Conservation (phyloP, 2,888 invertebrate genomes). For the Kuschelorhynchus macadamiae region DNA sequence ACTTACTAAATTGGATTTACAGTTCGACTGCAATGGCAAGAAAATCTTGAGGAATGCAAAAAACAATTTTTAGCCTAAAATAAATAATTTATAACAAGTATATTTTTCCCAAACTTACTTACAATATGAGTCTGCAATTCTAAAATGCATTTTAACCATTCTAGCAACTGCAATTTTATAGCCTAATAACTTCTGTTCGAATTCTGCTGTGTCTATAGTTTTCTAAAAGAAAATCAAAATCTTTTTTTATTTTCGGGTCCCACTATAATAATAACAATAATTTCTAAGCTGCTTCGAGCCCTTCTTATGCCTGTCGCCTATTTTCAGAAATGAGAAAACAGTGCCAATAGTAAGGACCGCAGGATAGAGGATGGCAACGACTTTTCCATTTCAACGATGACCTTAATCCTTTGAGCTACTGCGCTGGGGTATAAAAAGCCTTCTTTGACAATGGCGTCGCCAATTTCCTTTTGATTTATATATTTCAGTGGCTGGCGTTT, state of each 20-base stretch:
- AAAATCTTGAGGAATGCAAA: too few species aligned
- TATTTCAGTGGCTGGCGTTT: too few species aligned
- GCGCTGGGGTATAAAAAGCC: slow-evolving; percentile 33
- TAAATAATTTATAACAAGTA: too few species aligned
- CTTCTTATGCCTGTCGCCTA: slow-evolving; percentile 45
- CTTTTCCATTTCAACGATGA: slow-evolving; percentile 40
- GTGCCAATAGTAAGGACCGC: slow-evolving; percentile 47
- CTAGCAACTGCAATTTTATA: too few species aligned
- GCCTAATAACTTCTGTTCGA: background rate
- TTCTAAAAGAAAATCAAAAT: slow-evolving; percentile 34
- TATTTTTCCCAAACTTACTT: too few species aligned
- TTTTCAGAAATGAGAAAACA: slow-evolving; percentile 49
- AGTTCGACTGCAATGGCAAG: too few species aligned
- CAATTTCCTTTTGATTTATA: slow-evolving; percentile 20
- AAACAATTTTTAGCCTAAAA: too few species aligned
- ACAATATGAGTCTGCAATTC: too few species aligned
- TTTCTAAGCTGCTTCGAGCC: slow-evolving; percentile 42
- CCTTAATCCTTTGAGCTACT: slow-evolving; percentile 50
- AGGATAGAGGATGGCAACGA: slow-evolving; percentile 41
- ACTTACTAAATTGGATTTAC: too few species aligned
- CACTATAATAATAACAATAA: slow-evolving; percentile 42
- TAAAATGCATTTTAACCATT: too few species aligned
- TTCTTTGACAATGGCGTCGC: slow-evolving; percentile 39
- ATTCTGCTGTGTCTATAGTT: slow-evolving; percentile 19
- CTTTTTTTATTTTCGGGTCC: slow-evolving; percentile 34